These are phyloP conservation scores for Ypsolopha scabrella DNA, from an alignment of 2,888 invertebrate species.

Conservation along the genomic window DNA sequence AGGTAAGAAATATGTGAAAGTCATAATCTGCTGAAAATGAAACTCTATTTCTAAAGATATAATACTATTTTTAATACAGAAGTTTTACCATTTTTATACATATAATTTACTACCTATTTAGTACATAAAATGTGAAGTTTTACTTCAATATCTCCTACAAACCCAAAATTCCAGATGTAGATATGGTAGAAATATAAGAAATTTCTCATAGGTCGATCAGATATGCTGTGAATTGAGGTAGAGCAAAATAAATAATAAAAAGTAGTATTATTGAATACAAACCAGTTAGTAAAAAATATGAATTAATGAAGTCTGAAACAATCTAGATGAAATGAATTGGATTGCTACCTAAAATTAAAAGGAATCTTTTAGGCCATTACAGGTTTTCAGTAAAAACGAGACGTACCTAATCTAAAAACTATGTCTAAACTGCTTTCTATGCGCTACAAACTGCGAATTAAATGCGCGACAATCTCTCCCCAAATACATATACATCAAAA, in stretches of 20 bases:
- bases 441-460: constrained; percentile 53
- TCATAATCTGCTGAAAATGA: constrained; percentile 15
- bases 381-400: neutral
- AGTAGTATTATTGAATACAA: constrained; percentile 6
- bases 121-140: constrained; percentile 43
- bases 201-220: constrained; percentile 15
- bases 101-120: constrained; percentile 30
- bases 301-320: neutral
- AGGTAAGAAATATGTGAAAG: neutral
- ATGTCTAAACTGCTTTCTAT: constrained; percentile 37
- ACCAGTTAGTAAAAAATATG: neutral
- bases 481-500: constrained; percentile 25
- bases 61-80: constrained; percentile 61
- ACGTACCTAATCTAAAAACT: constrained; percentile 10
- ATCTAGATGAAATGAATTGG: neutral
- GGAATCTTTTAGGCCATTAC: constrained; percentile 1
- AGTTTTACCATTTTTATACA: constrained; percentile 51
- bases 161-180: constrained; percentile 8
- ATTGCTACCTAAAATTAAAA: neutral
- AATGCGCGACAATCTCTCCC: constrained; percentile 52
- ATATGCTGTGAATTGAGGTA: constrained; percentile 44
- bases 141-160: constrained; percentile 37
- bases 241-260: constrained; percentile 11
- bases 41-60: constrained; percentile 30
- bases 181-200: constrained; percentile 10